Base-by-base conservation (phyloP, 2,797 vertebrate genomes). In the Cyprinodon diabolis region DNA sequence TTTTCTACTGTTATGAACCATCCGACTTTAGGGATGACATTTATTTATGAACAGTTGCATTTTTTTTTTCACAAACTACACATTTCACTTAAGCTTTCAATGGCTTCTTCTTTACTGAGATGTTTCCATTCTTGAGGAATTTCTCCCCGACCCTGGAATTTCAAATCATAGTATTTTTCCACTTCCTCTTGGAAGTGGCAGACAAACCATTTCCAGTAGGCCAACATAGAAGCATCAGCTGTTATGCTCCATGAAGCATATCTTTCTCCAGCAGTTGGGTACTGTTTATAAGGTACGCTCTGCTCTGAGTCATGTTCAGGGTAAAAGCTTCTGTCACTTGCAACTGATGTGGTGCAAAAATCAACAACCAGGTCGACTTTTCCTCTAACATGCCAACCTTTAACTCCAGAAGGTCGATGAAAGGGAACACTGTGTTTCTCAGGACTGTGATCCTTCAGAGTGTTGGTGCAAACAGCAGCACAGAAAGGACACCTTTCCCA, bases 401-500 rank as follows among this genome's bases (percentile, higher is more conserved):
- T 58, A 4, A 91, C 30, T 23, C 72, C 89, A 45, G 0, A 0
- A 0, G 84, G 25, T 2, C 77, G 77, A 85, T 93, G 91, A 69
- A 90, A 92, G 52, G 83, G 79, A 2, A 83, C 86, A 2, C 17
- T 84, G 75, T 94, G 89, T 1, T 90, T 60, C 0, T 81, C 82
- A 43, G 71, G 58, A 14, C 37, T 30, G 78, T 93, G 91, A 11
- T 82, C 51, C n/a, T 81, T 4, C 0, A 88, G 0, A 1, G 90
- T 90, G 85, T 91, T 91, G 58, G 81, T 87, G 49, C 91, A 92
- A 74, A 91, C 72, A 30, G 85, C 89, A 13, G 0, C 0, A 65
- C 91, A 93, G 86, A 93, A 92, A 0, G 91, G 92, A 73, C 92
- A 94, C 8, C 3, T 72, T 30, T 69, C 83, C 93, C 93, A 94